phyloP scores from a whole-genome alignment of 2,888 invertebrate species.

The Archaeoteleia sp. region DNA sequence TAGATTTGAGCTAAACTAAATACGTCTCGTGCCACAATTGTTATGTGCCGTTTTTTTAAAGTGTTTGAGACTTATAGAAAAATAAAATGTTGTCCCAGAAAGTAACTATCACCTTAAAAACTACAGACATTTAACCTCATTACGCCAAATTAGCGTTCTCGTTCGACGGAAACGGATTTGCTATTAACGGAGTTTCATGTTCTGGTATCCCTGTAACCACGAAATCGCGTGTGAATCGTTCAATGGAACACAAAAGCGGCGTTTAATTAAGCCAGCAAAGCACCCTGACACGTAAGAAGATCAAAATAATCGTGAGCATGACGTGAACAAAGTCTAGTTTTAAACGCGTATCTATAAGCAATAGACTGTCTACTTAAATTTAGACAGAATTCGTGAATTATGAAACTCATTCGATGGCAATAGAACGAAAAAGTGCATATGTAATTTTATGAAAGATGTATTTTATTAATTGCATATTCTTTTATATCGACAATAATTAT shows the following conservation, averaged over 20 bases:
- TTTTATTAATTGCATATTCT: too few relatives aligned
- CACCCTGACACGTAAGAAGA: slow-evolving; percentile 27
- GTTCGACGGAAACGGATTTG: slow-evolving; percentile 32
- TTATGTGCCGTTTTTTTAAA: too few relatives aligned
- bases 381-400: too few relatives aligned
- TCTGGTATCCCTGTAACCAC: slow-evolving; percentile 50
- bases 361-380: slow-evolving; percentile 17
- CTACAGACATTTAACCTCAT: not conserved
- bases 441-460: too few relatives aligned
- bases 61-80: too few relatives aligned
- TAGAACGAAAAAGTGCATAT: too few relatives aligned
- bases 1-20: too few relatives aligned
- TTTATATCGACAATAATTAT: too few relatives aligned
- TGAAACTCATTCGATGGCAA: too few relatives aligned
- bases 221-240: slow-evolving; percentile 32
- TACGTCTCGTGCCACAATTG: too few relatives aligned
- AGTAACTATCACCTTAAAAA: not conserved
- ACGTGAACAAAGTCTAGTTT: slow-evolving; percentile 27
- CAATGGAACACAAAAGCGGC: slow-evolving; percentile 22
- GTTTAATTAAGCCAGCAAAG: slow-evolving; percentile 31
- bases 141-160: not conserved
- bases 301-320: slow-evolving; percentile 29
- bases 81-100: too few relatives aligned
- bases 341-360: slow-evolving; percentile 10
- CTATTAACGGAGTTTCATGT: slow-evolving; percentile 53